Percentiles rank a stretch among this genome's conserved stretches.
These are phyloP conservation scores for Neocrepidodera transversa DNA, from an alignment of 2,888 invertebrate species.

Conservation along the genomic window DNA sequence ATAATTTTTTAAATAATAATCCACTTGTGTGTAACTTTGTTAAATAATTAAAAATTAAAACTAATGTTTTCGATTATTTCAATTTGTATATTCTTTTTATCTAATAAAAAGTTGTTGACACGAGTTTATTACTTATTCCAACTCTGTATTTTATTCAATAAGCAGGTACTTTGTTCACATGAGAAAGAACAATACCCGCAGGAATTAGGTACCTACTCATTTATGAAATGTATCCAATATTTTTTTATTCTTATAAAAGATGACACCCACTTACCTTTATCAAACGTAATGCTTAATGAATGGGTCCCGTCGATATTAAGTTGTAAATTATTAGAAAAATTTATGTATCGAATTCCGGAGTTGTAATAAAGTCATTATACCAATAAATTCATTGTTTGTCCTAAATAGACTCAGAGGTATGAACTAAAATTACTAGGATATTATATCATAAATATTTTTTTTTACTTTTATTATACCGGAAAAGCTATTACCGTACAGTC, in stretches of 20 bases:
- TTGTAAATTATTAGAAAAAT: constrained; percentile 21
- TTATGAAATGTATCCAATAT: neutral
- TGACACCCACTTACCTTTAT: constrained; percentile 21
- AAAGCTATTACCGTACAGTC: too few species aligned
- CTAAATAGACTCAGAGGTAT: neutral
- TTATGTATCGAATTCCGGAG: neutral
- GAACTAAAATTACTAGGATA: too few species aligned
- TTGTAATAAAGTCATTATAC: constrained; percentile 24
- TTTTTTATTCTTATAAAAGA: constrained; percentile 7
- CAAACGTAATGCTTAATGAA: constrained; percentile 16
- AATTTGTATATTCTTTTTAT: too few species aligned
- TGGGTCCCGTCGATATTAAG: constrained; percentile 19
- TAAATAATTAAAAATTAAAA: too few species aligned
- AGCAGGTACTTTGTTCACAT: neutral
- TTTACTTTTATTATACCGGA: too few species aligned
- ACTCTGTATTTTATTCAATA: too few species aligned
- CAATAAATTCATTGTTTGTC: constrained; percentile 19
- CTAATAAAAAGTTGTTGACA: too few species aligned
- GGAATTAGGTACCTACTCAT: neutral
- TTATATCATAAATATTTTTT: too few species aligned
- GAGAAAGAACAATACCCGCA: neutral
- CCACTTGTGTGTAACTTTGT: too few species aligned
- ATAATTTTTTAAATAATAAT: too few species aligned
- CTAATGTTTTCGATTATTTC: too few species aligned
- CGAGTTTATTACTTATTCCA: too few species aligned